These are phyloP conservation scores for Agraylea sexmaculata DNA, from an alignment of 1,140 invertebrate genomes.

Conservation along the genomic window DNA sequence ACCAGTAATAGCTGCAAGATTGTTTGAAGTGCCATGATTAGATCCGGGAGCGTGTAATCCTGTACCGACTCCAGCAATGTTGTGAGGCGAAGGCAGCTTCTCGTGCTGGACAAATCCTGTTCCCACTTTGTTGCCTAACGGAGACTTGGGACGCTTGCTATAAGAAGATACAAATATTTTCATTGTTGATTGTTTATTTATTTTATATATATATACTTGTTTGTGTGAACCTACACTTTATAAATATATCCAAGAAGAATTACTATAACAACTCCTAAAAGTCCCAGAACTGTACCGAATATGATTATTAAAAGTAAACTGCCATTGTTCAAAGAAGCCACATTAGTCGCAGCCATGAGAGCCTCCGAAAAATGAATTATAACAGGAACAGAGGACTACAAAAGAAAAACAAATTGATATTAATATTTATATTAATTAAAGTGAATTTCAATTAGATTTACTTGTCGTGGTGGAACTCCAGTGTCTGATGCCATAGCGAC, in stretches of 20 bases:
- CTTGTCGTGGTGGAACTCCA: conserved; percentile 58
- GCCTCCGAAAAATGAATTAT: conserved; percentile 54
- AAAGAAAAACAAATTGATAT: conserved; percentile 14
- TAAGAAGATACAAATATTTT: conserved; percentile 19
- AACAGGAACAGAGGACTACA: conserved; percentile 58
- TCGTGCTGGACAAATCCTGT: conserved; percentile 27
- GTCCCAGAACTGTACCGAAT: conserved; percentile 56
- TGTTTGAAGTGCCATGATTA: conserved; percentile 9
- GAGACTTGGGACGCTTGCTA: conserved; percentile 41
- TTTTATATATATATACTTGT: conserved; percentile 3
- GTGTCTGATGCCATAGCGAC: conserved; percentile 71
- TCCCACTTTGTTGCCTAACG: conserved; percentile 24
- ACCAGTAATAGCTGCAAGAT: conserved; percentile 12
- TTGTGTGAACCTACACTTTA: conserved; percentile 49
- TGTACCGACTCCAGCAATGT: conserved; percentile 10
- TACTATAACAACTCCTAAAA: conserved; percentile 61
- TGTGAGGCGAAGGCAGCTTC: conserved; percentile 24
- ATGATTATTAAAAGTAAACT: conserved; percentile 52
- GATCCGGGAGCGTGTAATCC: conserved; percentile 11
- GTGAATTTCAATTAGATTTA: conserved; percentile 20
- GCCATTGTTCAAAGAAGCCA: conserved; percentile 36
- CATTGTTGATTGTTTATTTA: neutral
- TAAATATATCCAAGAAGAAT: conserved; percentile 64
- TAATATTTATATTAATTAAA: conserved; percentile 8
- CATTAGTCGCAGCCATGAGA: conserved; percentile 32